Conservation (phyloP, 1,140 invertebrate species). For the Drosophila auraria region DNA sequence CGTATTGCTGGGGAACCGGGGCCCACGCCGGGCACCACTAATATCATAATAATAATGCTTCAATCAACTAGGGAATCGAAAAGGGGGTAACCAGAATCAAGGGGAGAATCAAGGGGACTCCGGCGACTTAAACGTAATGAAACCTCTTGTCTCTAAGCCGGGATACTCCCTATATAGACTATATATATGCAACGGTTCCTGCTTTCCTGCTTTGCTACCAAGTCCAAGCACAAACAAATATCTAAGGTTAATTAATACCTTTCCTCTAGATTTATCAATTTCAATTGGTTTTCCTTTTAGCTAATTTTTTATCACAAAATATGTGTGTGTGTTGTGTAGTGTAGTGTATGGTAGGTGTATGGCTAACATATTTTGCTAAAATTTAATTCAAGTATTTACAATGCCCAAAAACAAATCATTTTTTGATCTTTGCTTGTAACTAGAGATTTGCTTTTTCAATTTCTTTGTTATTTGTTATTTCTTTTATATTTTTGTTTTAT, state of each 20-base stretch:
- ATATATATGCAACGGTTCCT: constrained; percentile 8
- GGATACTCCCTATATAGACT: constrained; percentile 19
- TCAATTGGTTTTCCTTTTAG: constrained; percentile 31
- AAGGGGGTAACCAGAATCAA: constrained; percentile 41
- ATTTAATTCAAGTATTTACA: constrained; percentile 35
- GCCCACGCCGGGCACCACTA: constrained; percentile 1
- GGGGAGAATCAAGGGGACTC: constrained; percentile 52
- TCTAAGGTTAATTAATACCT: constrained; percentile 24
- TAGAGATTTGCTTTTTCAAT: constrained; percentile 12
- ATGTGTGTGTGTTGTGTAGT: constrained; percentile 25
- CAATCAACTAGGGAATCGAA: constrained; percentile 34
- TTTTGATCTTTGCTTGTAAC: constrained; percentile 23
- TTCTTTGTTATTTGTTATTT: not conserved
- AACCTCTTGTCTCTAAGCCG: constrained; percentile 58
- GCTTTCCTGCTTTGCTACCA: constrained; percentile 13
- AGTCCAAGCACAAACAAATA: constrained; percentile 64
- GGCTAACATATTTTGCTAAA: constrained; percentile 40
- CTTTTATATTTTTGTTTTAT: not conserved
- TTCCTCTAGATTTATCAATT: constrained; percentile 15
- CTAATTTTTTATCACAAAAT: constrained; percentile 43
- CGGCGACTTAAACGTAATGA: constrained; percentile 72
- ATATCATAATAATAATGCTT: constrained; percentile 19
- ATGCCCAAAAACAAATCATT: constrained; percentile 23
- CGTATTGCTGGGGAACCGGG: constrained; percentile 36
- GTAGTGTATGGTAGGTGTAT: constrained; percentile 4